Percentiles rank a stretch among this genome's conserved stretches.
Conservation (phyloP, 2,888 invertebrate genomes). For the Eupithecia abbreviata region DNA sequence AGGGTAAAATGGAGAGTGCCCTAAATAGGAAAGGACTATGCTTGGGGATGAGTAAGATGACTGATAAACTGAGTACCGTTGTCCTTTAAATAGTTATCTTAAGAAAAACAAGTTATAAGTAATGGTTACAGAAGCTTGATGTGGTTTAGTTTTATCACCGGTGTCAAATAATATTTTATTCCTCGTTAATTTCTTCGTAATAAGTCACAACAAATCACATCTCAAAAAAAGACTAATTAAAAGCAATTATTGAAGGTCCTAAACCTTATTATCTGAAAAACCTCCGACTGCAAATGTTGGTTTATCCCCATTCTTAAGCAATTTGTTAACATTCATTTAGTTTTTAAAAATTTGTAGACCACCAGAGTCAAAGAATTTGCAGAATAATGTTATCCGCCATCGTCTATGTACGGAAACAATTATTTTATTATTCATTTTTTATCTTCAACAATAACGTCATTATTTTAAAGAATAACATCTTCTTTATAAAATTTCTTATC, state of each 20-base stretch:
- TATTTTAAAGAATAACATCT: neutral
- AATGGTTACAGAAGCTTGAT: neutral
- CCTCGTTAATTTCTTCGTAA: neutral
- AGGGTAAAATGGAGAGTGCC: neutral
- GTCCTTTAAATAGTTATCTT: neutral
- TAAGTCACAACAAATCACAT: neutral
- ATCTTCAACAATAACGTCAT: conserved; percentile 13
- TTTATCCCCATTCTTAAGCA: neutral
- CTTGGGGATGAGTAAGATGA: neutral
- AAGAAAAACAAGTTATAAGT: neutral
- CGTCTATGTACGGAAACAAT: conserved; percentile 12
- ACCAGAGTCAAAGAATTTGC: neutral
- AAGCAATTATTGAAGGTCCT: neutral
- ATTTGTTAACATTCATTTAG: neutral
- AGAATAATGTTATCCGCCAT: neutral
- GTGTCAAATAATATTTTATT: neutral
- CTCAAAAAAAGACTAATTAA: neutral
- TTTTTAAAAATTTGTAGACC: neutral
- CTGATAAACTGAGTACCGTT: neutral
- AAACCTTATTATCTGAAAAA: neutral
- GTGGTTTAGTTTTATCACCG: neutral
- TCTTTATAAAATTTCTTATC: conserved; percentile 13
- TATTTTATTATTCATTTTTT: conserved; percentile 8
- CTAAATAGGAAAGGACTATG: neutral
- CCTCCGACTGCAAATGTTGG: neutral